Percentiles rank a stretch among this genome's conserved stretches.
Conservation (phyloP, 1,140 invertebrate genomes). For the Tetragonula clypearis region DNA sequence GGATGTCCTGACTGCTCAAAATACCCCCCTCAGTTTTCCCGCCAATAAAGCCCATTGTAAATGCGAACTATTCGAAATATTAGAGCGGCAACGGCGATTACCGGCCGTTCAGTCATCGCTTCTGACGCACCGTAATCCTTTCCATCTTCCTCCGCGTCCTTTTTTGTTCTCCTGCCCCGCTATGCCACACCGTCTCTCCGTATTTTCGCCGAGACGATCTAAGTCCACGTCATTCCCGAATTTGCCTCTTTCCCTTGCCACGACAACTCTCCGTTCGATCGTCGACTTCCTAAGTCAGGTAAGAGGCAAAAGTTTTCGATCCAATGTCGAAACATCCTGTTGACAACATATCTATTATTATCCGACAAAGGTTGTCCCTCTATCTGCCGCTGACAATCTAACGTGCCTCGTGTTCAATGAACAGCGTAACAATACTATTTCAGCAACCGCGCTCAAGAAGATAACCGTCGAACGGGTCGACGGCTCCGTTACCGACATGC, state of each 20-base stretch:
- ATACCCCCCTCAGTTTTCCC: constrained; percentile 78
- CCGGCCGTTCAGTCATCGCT: constrained; percentile 80
- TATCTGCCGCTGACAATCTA: constrained; percentile 51
- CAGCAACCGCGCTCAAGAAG: constrained; percentile 51
- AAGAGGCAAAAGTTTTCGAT: constrained; percentile 26
- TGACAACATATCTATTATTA: constrained; percentile 62
- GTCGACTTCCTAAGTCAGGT: background rate
- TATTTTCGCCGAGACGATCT: background rate
- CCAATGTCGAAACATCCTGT: constrained; percentile 55
- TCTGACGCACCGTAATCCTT: constrained; percentile 82
- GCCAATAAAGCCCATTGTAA: constrained; percentile 82
- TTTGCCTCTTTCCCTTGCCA: background rate
- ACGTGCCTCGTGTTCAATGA: constrained; percentile 64
- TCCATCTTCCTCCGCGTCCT: constrained; percentile 71
- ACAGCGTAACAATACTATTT: constrained; percentile 66
- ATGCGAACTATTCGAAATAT: constrained; percentile 83
- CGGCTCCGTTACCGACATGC: background rate
- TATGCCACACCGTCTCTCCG: background rate
- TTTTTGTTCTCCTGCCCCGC: constrained; percentile 8
- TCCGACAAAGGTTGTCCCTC: constrained; percentile 46
- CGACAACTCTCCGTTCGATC: background rate
- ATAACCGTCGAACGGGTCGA: constrained; percentile 40
- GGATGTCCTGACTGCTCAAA: constrained; percentile 78
- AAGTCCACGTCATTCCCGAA: background rate
- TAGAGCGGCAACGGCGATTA: constrained; percentile 79